Percentiles rank a stretch among this genome's conserved stretches.
phyloP scores from a whole-genome alignment of 2,888 invertebrate species.

The Drosophila helvetica region DNA sequence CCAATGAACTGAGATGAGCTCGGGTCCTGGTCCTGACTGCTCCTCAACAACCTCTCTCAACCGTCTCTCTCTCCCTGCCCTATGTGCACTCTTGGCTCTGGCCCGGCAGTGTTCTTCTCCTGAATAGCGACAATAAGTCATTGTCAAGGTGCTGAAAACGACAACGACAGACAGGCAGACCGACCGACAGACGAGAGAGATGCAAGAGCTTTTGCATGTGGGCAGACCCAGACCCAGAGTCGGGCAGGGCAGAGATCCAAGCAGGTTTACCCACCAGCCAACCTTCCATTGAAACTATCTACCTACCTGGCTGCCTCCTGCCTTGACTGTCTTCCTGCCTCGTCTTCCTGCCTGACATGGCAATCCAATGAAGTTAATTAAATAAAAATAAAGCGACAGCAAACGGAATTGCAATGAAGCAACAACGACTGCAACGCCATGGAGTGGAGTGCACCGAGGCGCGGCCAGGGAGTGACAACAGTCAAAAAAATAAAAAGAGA shows the following conservation, averaged over 20 bases:
- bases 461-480: slow-evolving; percentile 34
- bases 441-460: slow-evolving; percentile 11
- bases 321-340: not conserved
- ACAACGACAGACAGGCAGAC: slow-evolving; percentile 47
- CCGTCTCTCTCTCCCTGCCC: not conserved
- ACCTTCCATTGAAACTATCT: slow-evolving; percentile 22
- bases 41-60: too few relatives aligned
- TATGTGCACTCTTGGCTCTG: not conserved
- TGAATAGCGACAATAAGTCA: slow-evolving; percentile 68
- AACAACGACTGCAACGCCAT: slow-evolving; percentile 8
- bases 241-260: slow-evolving; percentile 16
- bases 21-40: not conserved
- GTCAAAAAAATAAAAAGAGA: slow-evolving; percentile 10
- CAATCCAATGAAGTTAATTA: slow-evolving; percentile 75
- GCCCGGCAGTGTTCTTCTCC: slow-evolving; percentile 19
- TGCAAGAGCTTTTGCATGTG: slow-evolving; percentile 60
- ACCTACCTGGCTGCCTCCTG: slow-evolving; percentile 14
- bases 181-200: slow-evolving; percentile 6
- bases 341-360: slow-evolving; percentile 25
- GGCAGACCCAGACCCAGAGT: slow-evolving; percentile 32
- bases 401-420: slow-evolving; percentile 62
- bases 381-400: slow-evolving; percentile 74
- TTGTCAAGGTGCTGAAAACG: slow-evolving; percentile 73
- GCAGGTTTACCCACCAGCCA: slow-evolving; percentile 27
- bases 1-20: slow-evolving; percentile 68